phyloP scores from a whole-genome alignment of 2,797 vertebrate species.

The Anniella stebbinsi region DNA sequence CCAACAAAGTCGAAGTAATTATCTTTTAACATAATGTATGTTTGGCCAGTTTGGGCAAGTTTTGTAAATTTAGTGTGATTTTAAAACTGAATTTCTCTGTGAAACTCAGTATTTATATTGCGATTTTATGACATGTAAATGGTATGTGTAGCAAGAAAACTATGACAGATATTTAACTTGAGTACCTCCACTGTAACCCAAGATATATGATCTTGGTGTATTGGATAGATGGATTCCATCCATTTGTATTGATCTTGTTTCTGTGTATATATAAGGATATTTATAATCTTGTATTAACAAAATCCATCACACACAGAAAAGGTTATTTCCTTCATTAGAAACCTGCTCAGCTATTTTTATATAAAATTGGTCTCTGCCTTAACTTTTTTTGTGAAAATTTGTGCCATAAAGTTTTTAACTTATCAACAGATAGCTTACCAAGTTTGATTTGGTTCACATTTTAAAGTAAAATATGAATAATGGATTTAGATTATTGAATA shows the following conservation, averaged over 20 bases:
- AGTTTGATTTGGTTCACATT: conserved; percentile 53
- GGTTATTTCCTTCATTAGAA: conserved; percentile 73
- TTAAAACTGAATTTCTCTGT: conserved; percentile 59
- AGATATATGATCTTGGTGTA: conserved; percentile 46
- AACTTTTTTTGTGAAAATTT: conserved; percentile 69
- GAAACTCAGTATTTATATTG: conserved; percentile 64
- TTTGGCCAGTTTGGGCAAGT: conserved; percentile 34
- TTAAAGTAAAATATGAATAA: conserved; percentile 34
- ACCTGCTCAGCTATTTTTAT: conserved; percentile 74
- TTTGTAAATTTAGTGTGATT: conserved; percentile 50
- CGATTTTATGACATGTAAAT: conserved; percentile 59
- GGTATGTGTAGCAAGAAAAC: conserved; percentile 63
- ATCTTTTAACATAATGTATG: background rate
- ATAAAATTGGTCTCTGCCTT: conserved; percentile 71
- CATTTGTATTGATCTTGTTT: conserved; percentile 50
- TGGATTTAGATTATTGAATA: conserved; percentile 33
- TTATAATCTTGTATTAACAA: conserved; percentile 73
- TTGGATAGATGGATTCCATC: conserved; percentile 53
- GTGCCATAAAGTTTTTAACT: conserved; percentile 70
- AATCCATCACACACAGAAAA: conserved; percentile 57
- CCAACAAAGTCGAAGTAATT: background rate
- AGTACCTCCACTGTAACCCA: conserved; percentile 64
- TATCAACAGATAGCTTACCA: conserved; percentile 57
- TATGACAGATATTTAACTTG: conserved; percentile 62
- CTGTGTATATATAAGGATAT: conserved; percentile 72